Evolutionary conservation across 2,888 invertebrate species (phyloP), one percentile per base, ranked within the genome.

Genomic region (Coleophora deauratella): DNA sequence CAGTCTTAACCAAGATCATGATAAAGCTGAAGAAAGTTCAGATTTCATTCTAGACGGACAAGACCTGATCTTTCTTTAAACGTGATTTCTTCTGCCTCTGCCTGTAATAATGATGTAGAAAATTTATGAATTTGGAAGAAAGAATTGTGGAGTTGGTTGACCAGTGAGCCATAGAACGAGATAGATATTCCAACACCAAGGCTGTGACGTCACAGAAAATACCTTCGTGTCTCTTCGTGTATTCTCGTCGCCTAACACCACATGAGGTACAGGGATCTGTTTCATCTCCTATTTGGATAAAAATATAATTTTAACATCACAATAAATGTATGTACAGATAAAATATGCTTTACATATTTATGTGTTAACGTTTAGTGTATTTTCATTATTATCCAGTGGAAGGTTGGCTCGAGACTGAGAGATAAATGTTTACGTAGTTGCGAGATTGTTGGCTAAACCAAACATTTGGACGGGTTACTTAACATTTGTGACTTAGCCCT

Each of bases 211-310:
- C 37, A 41, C 44, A 45, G 43, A 48, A 57, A 60, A 62, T 84
- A 85, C 84, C 84, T 82, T 79, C 64, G 52, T 80, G 79, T 55
- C 82, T 66, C 50, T 76, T 73, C 51, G 74, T 67, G 66, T 58
- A 76, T 47, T 71, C 66, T 46, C 71, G 73, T 42, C 65, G 67
- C 44, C 57, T 64, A 62, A 52, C 31, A 11, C 31, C 31, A 11
- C n/a, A n/a, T 31, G 31, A 31, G 4, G 31, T 43, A 47, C 61
- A 49, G 38, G 64, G 57, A 56, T 51, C 61, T 54, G 67, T 55
- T 46, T 60, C 65, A 64, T 57, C 62, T 62, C 76, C 82, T 81
- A 80, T 45, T 65, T 51, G 58, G 48, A 67, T 69, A 65, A 64
- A 68, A 66, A 72, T 51, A 58, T 50, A 52, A 43, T 40, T 55